Base-by-base conservation (phyloP, 2,113 vertebrate genomes). In the Hiodon tergisus region DNA sequence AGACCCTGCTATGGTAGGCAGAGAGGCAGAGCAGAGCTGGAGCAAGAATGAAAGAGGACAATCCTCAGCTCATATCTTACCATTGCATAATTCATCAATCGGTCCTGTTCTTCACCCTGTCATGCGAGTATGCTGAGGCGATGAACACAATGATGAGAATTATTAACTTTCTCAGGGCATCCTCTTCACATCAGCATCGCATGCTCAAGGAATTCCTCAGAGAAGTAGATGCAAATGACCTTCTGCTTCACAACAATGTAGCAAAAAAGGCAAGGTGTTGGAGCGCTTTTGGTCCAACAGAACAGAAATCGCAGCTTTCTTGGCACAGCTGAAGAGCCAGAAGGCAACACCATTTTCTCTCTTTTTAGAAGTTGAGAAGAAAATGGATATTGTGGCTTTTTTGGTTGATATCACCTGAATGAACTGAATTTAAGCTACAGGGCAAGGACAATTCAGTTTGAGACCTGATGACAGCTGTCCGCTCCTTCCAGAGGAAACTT, bases 101-200 rank as follows among this genome's bases (percentile, higher is more conserved):
- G 31, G 76, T 80, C 48, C 60, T 79, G 0, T 81, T 76, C 1
- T 1, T 80, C 73, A 5, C 78, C 68, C 75, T 80, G 73, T 79
- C 79, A 67, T 77, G 79, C 65, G 68, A 81, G 53, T 31, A 79
- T 78, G 77, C 71, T 78, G 74, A 78, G 51, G 69, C 78, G 75
- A 84, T 77, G 76, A 79, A 78, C 0, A 77, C 67, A 74, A 69
- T 78, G 67, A 81, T 76, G 79, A 79, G 62, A 76, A 79, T 78
- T 3, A 83, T 82, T 0, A 9, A 71, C 11, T 79, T 82, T 79
- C 67, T 77, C 46, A 72, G 58, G 72, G 72, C 72, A 75, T 72
- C 77, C 3, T 77, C 77, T 72, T 74, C 75, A 6, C 17, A 72
- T n/a, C 80, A 65, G 57, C 70, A 79, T 77, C 51, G 52, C 67